Conservation (phyloP, 2,797 vertebrate genomes). For the Pteronotus mesoamericanus region DNA sequence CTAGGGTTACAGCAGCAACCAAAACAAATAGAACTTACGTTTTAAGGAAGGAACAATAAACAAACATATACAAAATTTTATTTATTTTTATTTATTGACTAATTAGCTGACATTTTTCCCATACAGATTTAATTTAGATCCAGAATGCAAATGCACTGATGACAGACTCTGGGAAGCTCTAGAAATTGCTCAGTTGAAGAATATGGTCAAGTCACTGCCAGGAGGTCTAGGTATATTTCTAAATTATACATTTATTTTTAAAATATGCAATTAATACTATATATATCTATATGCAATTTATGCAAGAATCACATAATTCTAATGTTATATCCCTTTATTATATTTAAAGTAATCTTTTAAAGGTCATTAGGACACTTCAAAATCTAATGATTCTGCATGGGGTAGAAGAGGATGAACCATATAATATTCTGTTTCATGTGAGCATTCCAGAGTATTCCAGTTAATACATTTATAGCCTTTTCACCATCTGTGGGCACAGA, state of each 20-base stretch:
- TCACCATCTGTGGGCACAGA: neutral
- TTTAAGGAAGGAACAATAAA: neutral
- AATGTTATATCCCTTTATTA: neutral
- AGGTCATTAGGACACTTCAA: neutral
- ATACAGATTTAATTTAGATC: slow-evolving; percentile 95
- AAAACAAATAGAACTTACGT: neutral
- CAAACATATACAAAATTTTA: neutral
- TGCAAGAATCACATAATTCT: neutral
- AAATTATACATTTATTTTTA: neutral
- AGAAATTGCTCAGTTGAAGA: slow-evolving; percentile 98
- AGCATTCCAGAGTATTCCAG: neutral
- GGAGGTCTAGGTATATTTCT: slow-evolving; percentile 92
- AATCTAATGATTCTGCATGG: neutral
- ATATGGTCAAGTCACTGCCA: slow-evolving; percentile 95
- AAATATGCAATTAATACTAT: neutral
- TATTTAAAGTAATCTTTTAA: neutral
- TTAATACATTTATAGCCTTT: neutral
- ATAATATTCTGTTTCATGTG: neutral
- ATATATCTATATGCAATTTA: neutral
- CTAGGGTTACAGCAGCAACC: neutral
- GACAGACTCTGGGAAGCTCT: slow-evolving; percentile 98
- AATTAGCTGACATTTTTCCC: neutral
- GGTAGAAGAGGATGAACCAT: neutral
- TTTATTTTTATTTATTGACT: neutral
- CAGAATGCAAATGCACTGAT: slow-evolving; percentile 92